Base-by-base conservation (phyloP, 2,888 invertebrate genomes). In the Bombyx huttoni region DNA sequence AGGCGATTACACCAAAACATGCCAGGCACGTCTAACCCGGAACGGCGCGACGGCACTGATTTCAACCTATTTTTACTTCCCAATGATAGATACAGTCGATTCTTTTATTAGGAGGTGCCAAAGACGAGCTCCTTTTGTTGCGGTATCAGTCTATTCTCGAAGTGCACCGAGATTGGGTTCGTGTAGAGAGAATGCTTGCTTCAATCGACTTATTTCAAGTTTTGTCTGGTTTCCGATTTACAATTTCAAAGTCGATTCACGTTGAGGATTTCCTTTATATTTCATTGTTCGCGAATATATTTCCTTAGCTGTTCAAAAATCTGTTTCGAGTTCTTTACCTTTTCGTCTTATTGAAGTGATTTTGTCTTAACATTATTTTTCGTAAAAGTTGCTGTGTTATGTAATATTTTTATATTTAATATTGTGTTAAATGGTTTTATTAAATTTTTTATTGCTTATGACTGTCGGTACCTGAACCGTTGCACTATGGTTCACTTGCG, bases 41-140 rank as follows among this genome's bases (percentile, higher is more conserved):
- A 75, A 73, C 70, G 65, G 63, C 62, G 73, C 74, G 70, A 73
- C 71, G 70, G 68, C 75, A 68, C 79, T 82, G 83, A 85, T 83
- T 85, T 75, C 63, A 72, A 68, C 67, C 68, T 74, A 73, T 78
- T 80, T 81, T 76, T 75, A 70, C 74, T 68, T 49, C 45, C 56
- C 59, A 76, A 71, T 75, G 78, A 81, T 77, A 80, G 78, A 77
- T 76, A 74, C 73, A 75, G 65, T 67, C 73, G 70, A 77, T 81
- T 75, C 79, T 81, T 81, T 81, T 81, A 81, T 81, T 76, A 73
- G 73, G 60, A 70, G 59, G 67, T 66, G 67, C 66, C 72, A 68
- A 24, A 24, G 24, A 3, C 68, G 65, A 70, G 63, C 64, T 69
- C 61, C 72, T 68, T 75, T 79, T 78, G 76, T 78, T 63, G 64